Evolutionary conservation across 2,113 vertebrate genomes (phyloP).

Genomic region (Dryoscopus gambensis): DNA sequence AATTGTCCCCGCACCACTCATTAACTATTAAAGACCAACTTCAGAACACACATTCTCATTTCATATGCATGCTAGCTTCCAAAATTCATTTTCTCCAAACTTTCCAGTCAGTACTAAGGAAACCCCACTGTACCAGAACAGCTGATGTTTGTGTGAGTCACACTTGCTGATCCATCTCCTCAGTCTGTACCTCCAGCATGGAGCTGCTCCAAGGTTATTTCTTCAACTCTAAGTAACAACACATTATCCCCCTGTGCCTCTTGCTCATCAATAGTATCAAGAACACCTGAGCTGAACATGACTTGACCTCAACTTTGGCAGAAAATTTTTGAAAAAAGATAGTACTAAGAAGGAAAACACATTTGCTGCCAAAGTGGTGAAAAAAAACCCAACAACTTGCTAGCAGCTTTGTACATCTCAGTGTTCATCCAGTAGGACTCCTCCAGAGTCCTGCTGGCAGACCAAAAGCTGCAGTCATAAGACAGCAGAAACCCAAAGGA

Average conservation of each 20-base stretch:
- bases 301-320: not conserved
- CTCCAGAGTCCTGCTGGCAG: not conserved
- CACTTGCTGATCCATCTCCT: not conserved
- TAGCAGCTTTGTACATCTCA: not conserved
- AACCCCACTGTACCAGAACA: not conserved
- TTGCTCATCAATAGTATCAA: not conserved
- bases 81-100: not conserved
- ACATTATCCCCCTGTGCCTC: not conserved
- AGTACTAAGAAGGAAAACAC: no score
- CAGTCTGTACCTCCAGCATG: not conserved
- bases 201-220: not conserved
- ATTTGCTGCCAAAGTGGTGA: not conserved
- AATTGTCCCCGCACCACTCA: not conserved
- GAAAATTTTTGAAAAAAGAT: not conserved
- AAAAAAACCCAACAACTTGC: not conserved
- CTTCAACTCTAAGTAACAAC: not conserved
- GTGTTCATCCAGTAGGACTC: not conserved
- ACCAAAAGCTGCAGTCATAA: not conserved
- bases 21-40: not conserved
- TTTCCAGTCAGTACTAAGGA: not conserved
- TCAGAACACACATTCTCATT: not conserved
- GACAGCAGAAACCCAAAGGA: not conserved
- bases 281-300: not conserved
- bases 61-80: not conserved
- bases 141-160: not conserved